These are phyloP conservation scores for Aldrovandia affinis DNA, from an alignment of 2,797 vertebrate genomes.

Conservation along the genomic window DNA sequence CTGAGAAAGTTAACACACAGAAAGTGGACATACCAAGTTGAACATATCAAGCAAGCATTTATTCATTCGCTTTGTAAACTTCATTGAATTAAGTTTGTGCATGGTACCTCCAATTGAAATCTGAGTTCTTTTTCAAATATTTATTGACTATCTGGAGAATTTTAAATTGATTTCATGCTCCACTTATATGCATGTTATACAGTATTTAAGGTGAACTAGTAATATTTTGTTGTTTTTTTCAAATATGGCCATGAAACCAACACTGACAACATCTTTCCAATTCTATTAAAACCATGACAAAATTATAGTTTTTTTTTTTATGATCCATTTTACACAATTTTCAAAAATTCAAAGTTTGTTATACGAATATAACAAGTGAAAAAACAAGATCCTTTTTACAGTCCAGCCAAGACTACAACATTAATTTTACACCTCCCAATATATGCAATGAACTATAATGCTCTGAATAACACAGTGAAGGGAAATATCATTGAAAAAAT, in stretches of 20 bases:
- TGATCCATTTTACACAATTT: too few relatives aligned
- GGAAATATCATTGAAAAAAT: too few relatives aligned
- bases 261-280: neutral
- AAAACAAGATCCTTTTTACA: too few relatives aligned
- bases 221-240: neutral
- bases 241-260: neutral
- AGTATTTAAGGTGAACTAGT: neutral
- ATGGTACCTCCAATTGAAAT: neutral
- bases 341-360: too few relatives aligned
- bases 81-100: neutral
- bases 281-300: neutral
- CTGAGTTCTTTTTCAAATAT: neutral
- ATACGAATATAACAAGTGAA: too few relatives aligned
- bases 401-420: too few relatives aligned
- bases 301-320: too few relatives aligned
- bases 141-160: neutral
- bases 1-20: neutral
- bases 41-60: neutral
- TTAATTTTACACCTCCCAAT: too few relatives aligned
- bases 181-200: neutral
- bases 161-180: neutral
- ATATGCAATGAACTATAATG: too few relatives aligned
- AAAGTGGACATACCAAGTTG: neutral
- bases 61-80: neutral
- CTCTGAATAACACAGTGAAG: too few relatives aligned